Evolutionary conservation across 2,888 invertebrate species (phyloP).

Genomic region (Chrysotoxum bicinctum): DNA sequence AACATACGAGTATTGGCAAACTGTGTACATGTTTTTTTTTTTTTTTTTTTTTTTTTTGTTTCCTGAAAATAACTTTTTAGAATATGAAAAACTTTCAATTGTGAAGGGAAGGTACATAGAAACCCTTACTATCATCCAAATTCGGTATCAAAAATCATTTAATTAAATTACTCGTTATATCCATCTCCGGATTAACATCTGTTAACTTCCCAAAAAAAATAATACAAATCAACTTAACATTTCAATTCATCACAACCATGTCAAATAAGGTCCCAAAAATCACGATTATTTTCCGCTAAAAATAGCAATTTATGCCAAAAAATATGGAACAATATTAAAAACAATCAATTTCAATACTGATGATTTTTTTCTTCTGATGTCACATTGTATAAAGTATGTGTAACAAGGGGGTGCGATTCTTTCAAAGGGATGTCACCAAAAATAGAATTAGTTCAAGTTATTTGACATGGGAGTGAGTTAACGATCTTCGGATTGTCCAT

Average conservation of each 20-base stretch:
- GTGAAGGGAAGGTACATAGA: too few species aligned
- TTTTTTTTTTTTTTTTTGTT: too few species aligned
- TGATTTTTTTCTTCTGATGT: not conserved
- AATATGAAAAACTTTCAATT: too few species aligned
- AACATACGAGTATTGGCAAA: too few species aligned
- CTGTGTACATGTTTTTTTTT: too few species aligned
- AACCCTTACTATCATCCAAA: too few species aligned
- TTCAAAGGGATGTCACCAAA: conserved; percentile 28
- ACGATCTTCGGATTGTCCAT: conserved; percentile 69
- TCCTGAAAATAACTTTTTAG: too few species aligned
- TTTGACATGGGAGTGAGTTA: conserved; percentile 71
- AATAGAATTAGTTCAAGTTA: conserved; percentile 61
- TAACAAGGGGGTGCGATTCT: not conserved
- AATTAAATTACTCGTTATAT: not conserved
- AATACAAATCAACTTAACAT: not conserved
- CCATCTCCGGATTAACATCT: conserved; percentile 32
- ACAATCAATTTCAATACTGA: not conserved
- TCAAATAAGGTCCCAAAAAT: conserved; percentile 32
- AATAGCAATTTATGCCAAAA: conserved; percentile 41
- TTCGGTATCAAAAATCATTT: not conserved
- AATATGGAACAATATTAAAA: conserved; percentile 39
- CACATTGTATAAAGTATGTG: conserved; percentile 9
- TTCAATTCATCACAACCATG: conserved; percentile 49
- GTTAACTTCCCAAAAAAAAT: not conserved
- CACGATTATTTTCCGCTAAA: conserved; percentile 29